These are phyloP conservation scores for Apis cerana DNA, from an alignment of 1,140 invertebrate genomes.

Conservation along the genomic window DNA sequence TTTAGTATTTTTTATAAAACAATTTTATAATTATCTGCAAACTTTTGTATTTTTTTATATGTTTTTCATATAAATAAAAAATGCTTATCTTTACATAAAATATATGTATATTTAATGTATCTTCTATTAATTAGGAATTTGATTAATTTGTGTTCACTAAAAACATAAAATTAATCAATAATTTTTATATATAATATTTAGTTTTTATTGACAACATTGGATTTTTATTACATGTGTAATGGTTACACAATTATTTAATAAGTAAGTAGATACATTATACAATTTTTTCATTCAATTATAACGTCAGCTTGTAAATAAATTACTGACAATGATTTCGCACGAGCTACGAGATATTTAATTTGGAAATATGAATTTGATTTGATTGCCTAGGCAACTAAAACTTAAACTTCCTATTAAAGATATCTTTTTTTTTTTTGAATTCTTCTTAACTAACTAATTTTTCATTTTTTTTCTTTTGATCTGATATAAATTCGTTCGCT, in stretches of 20 bases:
- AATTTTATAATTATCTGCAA: conserved; percentile 4
- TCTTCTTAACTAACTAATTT: background rate
- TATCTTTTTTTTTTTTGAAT: background rate
- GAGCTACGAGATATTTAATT: conserved; percentile 60
- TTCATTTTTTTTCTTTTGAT: conserved; percentile 15
- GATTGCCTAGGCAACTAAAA: conserved; percentile 45
- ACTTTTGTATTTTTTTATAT: conserved; percentile 48
- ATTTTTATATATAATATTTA: conserved; percentile 65
- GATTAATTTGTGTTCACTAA: background rate
- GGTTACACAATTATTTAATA: conserved; percentile 72
- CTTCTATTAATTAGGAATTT: background rate
- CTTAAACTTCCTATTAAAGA: conserved; percentile 3
- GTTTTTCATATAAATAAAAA: conserved; percentile 33
- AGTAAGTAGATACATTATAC: conserved; percentile 73
- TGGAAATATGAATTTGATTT: conserved; percentile 50
- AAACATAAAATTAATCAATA: background rate
- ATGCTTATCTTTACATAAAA: conserved; percentile 28
- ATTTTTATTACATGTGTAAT: conserved; percentile 76
- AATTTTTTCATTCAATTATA: conserved; percentile 59
- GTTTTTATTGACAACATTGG: conserved; percentile 78
- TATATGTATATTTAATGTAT: background rate
- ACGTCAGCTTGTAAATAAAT: conserved; percentile 64
- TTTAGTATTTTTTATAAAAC: background rate
- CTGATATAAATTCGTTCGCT: background rate
- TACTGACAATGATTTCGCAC: conserved; percentile 41